Evolutionary conservation across 1,140 invertebrate genomes (phyloP).

Genomic region (Telenomus remus): DNA sequence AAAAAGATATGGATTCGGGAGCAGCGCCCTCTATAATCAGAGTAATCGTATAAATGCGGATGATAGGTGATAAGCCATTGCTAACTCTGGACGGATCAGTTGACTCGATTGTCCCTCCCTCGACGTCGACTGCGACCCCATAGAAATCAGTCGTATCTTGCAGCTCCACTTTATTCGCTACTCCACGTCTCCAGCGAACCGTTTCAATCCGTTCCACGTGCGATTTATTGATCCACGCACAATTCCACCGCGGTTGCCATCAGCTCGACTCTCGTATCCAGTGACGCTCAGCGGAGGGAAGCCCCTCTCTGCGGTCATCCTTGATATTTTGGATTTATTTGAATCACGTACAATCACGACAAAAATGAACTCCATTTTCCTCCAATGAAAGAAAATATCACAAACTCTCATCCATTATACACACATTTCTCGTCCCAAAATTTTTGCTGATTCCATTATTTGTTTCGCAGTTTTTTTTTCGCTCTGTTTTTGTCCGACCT

Average conservation of each 20-base stretch:
- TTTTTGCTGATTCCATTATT: too few species aligned
- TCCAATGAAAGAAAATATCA: background rate
- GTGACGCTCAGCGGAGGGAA: conserved; percentile 58
- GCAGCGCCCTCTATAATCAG: background rate
- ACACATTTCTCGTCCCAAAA: too few species aligned
- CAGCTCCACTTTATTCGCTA: conserved; percentile 66
- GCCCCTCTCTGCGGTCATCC: conserved; percentile 40
- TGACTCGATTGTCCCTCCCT: conserved; percentile 52
- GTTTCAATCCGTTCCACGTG: conserved; percentile 67
- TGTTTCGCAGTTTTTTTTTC: too few species aligned
- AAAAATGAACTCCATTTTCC: conserved; percentile 8
- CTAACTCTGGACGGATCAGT: conserved; percentile 46
- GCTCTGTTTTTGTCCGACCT: too few species aligned
- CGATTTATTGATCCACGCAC: conserved; percentile 76
- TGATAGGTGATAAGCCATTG: conserved; percentile 43
- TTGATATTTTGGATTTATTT: conserved; percentile 37
- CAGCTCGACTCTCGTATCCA: conserved; percentile 56
- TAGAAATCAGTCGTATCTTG: conserved; percentile 56
- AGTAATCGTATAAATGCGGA: conserved; percentile 24
- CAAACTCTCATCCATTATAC: background rate
- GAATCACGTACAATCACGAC: conserved; percentile 1
- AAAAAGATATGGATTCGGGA: too few species aligned
- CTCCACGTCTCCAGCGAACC: conserved; percentile 64
- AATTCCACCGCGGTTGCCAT: conserved; percentile 60
- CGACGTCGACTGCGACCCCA: conserved; percentile 18